A percentile compares a stretch with the other conserved stretches of the same genome.
phyloP scores from a whole-genome alignment of 1,140 invertebrate genomes.

The Lethocerus indicus region DNA sequence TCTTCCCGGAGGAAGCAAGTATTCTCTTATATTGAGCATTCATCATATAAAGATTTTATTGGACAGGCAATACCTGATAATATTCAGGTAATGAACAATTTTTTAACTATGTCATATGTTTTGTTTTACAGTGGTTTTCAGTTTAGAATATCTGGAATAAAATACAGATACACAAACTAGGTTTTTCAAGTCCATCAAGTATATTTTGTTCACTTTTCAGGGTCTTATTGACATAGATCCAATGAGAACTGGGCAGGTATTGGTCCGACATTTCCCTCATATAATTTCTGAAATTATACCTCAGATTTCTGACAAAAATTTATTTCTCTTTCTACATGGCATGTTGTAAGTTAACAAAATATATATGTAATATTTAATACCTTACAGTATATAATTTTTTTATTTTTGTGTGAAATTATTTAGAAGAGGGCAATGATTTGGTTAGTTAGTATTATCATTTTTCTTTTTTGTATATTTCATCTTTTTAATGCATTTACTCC shows the following conservation, averaged over 20 bases:
- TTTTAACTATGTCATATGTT: neutral
- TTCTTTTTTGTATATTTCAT: too few species aligned
- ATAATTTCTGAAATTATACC: constrained; percentile 10
- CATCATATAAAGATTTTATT: constrained; percentile 14
- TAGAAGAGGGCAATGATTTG: too few species aligned
- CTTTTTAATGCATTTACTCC: too few species aligned
- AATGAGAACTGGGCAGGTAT: constrained; percentile 16
- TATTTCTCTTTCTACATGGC: constrained; percentile 14
- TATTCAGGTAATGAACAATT: constrained; percentile 12
- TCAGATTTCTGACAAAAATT: constrained; percentile 10
- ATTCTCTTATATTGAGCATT: constrained; percentile 19
- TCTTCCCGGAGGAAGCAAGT: constrained; percentile 28
- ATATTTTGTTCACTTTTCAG: constrained; percentile 9
- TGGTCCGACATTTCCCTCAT: constrained; percentile 13
- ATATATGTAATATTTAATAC: neutral
- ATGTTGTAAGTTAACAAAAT: constrained; percentile 14
- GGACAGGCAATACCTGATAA: constrained; percentile 12
- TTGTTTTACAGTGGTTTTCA: neutral
- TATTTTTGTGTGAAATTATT: too few species aligned
- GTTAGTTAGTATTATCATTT: too few species aligned
- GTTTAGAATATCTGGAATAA: too few species aligned
- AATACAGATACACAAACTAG: too few species aligned
- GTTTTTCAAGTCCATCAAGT: neutral
- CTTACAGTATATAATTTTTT: too few species aligned
- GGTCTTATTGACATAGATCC: constrained; percentile 17